Base-by-base conservation (phyloP, 2,113 vertebrate species). In the Limnothrissa miodon region DNA sequence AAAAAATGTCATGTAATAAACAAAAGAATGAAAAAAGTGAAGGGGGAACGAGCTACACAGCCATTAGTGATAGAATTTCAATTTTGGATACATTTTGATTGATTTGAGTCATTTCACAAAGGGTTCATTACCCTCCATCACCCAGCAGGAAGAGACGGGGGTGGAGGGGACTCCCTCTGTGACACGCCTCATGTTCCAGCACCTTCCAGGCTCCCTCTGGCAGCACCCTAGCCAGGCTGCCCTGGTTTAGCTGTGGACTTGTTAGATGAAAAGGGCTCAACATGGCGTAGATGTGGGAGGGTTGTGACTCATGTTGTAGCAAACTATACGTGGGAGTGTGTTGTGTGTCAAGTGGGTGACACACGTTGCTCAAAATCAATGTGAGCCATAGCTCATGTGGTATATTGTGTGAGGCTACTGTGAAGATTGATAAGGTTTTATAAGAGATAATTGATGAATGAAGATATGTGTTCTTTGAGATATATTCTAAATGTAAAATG, bases 81-180 rank as follows among this genome's bases (percentile, higher is more conserved):
- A 87, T 90, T 79, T 85, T 66, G 44, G 85, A 51, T 78, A 39
- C 83, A n/a, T 56, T 56, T 66, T 80, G 56, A 83, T 82, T 82
- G 83, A 74, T 88, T 87, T 85, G 85, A 78, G 81, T 87, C 39
- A 81, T 78, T 78, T 80, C 85, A 83, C 42, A 33, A 56, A 74
- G 83, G 86, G 79, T 80, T 91, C 86, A 88, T 92, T 89, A 74
- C 86, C 82, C 48, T 79, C 82, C 39, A 70, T 39, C 83, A 80
- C 59, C 84, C 83, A 13, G 83, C 45, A 25, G 23, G 29, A 2
- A 4, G 15, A 11, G 66, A 74, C 2, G 59, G 66, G 66, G 29
- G 29, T 36, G 66, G 11, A 36, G 25, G 66, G 59, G 66, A 74
- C 66, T 74, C 29, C 29, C 29, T 36, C 66, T 66, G n/a, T 66